A percentile compares a stretch with the other conserved stretches of the same genome.
These are phyloP conservation scores for Nothoprocta perdicaria DNA, from an alignment of 2,113 vertebrate species.

Conservation along the genomic window DNA sequence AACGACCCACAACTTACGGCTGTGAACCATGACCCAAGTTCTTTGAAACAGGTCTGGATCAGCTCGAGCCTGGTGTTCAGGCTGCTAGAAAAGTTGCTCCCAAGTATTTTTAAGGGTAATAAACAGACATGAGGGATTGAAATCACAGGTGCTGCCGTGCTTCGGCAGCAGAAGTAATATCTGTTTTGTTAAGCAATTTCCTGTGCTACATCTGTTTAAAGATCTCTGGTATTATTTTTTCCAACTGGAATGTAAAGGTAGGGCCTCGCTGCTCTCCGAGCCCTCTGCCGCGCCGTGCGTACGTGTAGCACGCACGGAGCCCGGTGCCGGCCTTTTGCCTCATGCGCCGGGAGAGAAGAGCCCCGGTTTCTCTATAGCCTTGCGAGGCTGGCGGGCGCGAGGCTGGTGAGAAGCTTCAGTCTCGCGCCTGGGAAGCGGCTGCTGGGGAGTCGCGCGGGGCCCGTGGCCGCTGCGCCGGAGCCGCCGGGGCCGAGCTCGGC, in stretches of 20 bases:
- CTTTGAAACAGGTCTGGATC: neutral
- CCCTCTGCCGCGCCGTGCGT: conserved; percentile 22
- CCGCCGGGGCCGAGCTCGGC: conserved; percentile 43
- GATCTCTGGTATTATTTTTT: neutral
- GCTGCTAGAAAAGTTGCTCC: neutral
- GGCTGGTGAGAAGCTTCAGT: conserved; percentile 80
- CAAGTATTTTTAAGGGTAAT: conserved; percentile 64
- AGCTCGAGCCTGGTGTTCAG: neutral
- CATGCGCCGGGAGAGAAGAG: conserved; percentile 41
- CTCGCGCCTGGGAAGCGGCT: conserved; percentile 80
- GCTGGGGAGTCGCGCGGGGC: conserved; percentile 71
- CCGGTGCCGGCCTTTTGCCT: conserved; percentile 8
- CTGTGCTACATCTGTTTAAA: conserved; percentile 4
- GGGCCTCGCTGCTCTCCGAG: neutral
- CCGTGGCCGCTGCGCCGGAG: conserved; percentile 62
- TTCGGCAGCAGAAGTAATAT: neutral
- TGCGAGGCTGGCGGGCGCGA: conserved; percentile 66
- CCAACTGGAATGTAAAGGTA: neutral
- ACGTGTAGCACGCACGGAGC: conserved; percentile 31
- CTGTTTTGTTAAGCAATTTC: conserved; percentile 19
- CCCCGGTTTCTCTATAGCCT: conserved; percentile 63
- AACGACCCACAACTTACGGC: rapidly evolving
- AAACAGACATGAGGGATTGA: conserved; percentile 66
- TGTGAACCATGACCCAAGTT: neutral
- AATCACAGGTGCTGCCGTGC: conserved; percentile 64